A percentile compares a stretch with the other conserved stretches of the same genome.
phyloP scores from a whole-genome alignment of 1,140 invertebrate genomes.

The Drosophila rhopaloa region DNA sequence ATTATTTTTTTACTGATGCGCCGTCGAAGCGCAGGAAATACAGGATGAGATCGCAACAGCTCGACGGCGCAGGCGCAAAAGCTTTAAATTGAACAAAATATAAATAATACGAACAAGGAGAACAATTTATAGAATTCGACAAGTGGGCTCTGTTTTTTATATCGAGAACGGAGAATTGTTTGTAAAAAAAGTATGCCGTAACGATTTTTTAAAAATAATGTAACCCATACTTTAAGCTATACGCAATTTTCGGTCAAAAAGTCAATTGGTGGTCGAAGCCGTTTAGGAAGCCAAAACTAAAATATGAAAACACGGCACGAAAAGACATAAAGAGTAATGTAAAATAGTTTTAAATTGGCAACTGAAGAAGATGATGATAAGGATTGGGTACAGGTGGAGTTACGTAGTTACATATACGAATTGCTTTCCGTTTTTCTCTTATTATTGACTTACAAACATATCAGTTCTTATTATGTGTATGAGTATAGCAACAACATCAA shows the following conservation, averaged over 20 bases:
- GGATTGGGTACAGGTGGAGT: constrained; percentile 37
- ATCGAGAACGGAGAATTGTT: constrained; percentile 50
- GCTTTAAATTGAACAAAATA: constrained; percentile 76
- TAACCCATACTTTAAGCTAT: constrained; percentile 64
- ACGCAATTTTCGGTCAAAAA: constrained; percentile 56
- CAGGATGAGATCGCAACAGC: background rate
- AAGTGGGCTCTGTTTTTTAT: constrained; percentile 54
- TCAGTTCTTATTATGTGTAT: constrained; percentile 71
- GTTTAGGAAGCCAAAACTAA: constrained; percentile 9
- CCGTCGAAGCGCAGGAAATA: constrained; percentile 32
- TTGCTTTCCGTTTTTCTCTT: constrained; percentile 64
- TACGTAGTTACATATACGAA: constrained; percentile 65
- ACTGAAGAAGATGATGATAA: constrained; percentile 16
- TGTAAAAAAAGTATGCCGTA: constrained; percentile 62
- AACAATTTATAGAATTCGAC: constrained; percentile 50
- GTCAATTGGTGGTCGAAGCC: constrained; percentile 68
- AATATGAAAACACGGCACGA: constrained; percentile 24
- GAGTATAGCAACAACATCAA: constrained; percentile 55
- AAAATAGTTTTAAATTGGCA: constrained; percentile 71
- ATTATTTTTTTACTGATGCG: constrained; percentile 80
- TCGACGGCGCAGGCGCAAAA: constrained; percentile 77
- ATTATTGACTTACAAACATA: constrained; percentile 72
- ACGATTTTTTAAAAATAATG: constrained; percentile 66
- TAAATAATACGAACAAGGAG: constrained; percentile 50
- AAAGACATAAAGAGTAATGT: constrained; percentile 56